phyloP scores from a whole-genome alignment of 2,888 invertebrate genomes.

The Drosophila siamana region DNA sequence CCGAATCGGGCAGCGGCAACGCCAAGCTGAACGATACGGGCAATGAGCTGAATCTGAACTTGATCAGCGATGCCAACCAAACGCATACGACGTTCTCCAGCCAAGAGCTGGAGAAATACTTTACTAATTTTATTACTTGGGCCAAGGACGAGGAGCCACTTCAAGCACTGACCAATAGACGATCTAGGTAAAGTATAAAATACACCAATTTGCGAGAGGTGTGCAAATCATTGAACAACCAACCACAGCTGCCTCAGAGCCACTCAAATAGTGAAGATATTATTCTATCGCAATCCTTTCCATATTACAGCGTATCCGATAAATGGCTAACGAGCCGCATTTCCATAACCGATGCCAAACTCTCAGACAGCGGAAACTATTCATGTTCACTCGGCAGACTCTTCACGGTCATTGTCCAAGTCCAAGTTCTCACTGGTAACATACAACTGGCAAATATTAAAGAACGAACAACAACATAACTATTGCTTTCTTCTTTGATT shows the following conservation, averaged over 20 bases:
- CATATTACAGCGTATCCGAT: conserved; percentile 71
- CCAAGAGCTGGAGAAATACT: conserved; percentile 73
- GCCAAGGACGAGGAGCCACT: conserved; percentile 78
- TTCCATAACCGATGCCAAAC: conserved; percentile 87
- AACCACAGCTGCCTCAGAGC: no score
- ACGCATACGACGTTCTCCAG: conserved; percentile 53
- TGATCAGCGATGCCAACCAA: conserved; percentile 59
- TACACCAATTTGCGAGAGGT: no score
- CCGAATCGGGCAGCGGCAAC: conserved; percentile 33
- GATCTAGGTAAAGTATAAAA: conserved; percentile 62
- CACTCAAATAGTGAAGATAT: no score
- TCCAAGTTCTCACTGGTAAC: conserved; percentile 90
- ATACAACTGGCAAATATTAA: background rate
- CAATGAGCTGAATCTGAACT: conserved; percentile 56
- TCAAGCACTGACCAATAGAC: conserved; percentile 64
- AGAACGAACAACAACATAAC: no score
- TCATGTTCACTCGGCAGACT: conserved; percentile 88
- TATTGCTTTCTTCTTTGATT: background rate
- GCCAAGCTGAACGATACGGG: conserved; percentile 43
- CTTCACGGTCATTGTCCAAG: conserved; percentile 88
- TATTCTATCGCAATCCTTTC: no score
- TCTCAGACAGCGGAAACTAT: conserved; percentile 89
- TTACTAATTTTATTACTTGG: conserved; percentile 78
- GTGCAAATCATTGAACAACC: no score
- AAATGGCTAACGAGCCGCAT: conserved; percentile 83